Evolutionary conservation across 2,888 invertebrate genomes (phyloP).

Genomic region (Anaspis maculata): DNA sequence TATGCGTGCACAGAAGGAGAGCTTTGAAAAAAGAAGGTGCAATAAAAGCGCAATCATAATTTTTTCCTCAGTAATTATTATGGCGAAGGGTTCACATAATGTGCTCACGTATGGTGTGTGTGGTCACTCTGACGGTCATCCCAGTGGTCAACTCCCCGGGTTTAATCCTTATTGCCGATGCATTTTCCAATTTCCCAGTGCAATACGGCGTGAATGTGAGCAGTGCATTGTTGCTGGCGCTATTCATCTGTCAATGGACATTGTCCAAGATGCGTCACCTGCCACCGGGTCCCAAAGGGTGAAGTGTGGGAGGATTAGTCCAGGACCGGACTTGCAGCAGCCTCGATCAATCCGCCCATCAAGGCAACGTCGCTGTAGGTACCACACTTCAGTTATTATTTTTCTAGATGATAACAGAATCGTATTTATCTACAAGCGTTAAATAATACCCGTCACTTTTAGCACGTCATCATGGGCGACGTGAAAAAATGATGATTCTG

Average conservation of each 20-base stretch:
- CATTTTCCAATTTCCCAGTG: slow-evolving; percentile 32
- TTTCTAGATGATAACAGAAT: too few species aligned
- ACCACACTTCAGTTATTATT: too few species aligned
- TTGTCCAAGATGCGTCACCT: slow-evolving; percentile 37
- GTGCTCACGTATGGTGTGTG: slow-evolving; percentile 18
- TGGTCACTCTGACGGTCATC: slow-evolving; percentile 16
- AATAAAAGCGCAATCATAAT: too few species aligned
- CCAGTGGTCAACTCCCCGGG: slow-evolving; percentile 10
- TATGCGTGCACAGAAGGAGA: too few species aligned
- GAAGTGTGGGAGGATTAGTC: slow-evolving; percentile 20
- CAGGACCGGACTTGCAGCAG: slow-evolving; percentile 4
- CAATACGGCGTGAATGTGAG: slow-evolving; percentile 38
- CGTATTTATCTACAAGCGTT: too few species aligned
- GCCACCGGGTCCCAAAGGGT: slow-evolving; percentile 25
- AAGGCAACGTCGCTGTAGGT: too few species aligned
- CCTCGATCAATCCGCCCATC: background rate
- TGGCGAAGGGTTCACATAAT: too few species aligned
- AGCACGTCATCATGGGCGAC: too few species aligned
- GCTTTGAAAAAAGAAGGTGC: too few species aligned
- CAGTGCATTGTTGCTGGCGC: slow-evolving; percentile 35
- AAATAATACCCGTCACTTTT: too few species aligned
- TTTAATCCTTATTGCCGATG: slow-evolving; percentile 25
- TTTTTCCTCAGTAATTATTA: too few species aligned
- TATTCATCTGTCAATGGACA: slow-evolving; percentile 37
- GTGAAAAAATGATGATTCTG: too few species aligned